A percentile compares a stretch with the other conserved stretches of the same genome.
Evolutionary conservation across 1,140 invertebrate species (phyloP).

Genomic region (Mylabris phalerata): DNA sequence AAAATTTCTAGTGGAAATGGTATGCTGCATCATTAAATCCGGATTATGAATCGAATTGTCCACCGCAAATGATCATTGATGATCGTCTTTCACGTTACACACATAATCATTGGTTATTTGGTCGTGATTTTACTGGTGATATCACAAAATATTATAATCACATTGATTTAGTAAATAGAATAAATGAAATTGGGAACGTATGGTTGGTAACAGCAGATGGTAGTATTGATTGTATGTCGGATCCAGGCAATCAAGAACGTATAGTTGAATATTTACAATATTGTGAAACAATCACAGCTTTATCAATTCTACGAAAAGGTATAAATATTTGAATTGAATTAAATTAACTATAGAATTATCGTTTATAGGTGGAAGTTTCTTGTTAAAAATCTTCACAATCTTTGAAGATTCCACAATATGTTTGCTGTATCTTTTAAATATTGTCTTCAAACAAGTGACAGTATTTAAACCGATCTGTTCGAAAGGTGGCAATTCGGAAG

Average conservation of each 20-base stretch:
- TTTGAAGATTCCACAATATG: slow-evolving; percentile 77
- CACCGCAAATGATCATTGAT: slow-evolving; percentile 69
- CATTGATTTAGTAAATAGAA: slow-evolving; percentile 19
- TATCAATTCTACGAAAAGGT: slow-evolving; percentile 53
- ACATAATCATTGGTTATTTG: slow-evolving; percentile 77
- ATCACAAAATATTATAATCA: slow-evolving; percentile 65
- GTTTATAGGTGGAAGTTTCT: slow-evolving; percentile 55
- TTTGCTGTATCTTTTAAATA: slow-evolving; percentile 73
- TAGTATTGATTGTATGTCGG: slow-evolving; percentile 77
- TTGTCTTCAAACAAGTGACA: slow-evolving; percentile 62
- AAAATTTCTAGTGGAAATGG: slow-evolving; percentile 68
- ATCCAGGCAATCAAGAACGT: slow-evolving; percentile 80
- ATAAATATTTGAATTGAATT: too few species aligned
- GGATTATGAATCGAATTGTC: slow-evolving; percentile 79
- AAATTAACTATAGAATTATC: too few species aligned
- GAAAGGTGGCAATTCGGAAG: slow-evolving; percentile 90
- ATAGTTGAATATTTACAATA: slow-evolving; percentile 70
- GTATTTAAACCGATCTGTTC: slow-evolving; percentile 86
- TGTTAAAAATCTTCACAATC: slow-evolving; percentile 91
- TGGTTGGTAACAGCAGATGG: slow-evolving; percentile 86
- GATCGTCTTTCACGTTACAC: slow-evolving; percentile 79
- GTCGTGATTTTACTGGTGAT: slow-evolving; percentile 76
- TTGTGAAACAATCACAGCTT: slow-evolving; percentile 71
- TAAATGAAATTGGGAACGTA: slow-evolving; percentile 26
- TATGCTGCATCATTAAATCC: slow-evolving; percentile 82